Conservation (phyloP, 1,140 invertebrate genomes). For the Atta texana region DNA sequence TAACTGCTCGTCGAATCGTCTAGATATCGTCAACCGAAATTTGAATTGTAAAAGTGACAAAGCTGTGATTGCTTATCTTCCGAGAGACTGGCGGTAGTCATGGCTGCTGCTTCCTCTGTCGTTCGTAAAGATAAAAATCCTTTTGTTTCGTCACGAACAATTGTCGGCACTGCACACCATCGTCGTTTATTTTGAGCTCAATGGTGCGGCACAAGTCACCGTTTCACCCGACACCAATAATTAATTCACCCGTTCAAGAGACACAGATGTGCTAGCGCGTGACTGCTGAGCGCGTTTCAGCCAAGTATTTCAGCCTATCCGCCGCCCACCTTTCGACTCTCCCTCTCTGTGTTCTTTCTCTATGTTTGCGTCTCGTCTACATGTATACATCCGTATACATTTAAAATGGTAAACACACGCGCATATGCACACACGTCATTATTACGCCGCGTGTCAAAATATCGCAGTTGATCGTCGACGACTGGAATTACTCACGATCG, state of each 20-base stretch:
- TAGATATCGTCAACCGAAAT: background rate
- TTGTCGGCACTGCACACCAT: background rate
- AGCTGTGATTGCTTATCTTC: constrained; percentile 68
- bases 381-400: constrained; percentile 20
- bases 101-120: background rate
- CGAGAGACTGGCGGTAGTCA: constrained; percentile 65
- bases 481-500: constrained; percentile 7
- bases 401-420: constrained; percentile 34
- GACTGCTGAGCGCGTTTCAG: constrained; percentile 50
- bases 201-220: constrained; percentile 22
- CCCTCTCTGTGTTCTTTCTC: background rate
- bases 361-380: background rate
- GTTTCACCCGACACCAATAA: constrained; percentile 49
- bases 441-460: constrained; percentile 54
- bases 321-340: constrained; percentile 37
- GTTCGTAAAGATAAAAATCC: constrained; percentile 18
- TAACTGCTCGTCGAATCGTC: constrained; percentile 17
- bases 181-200: background rate
- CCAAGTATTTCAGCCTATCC: constrained; percentile 58
- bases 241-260: constrained; percentile 49
- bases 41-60: background rate
- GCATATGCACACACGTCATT: constrained; percentile 25
- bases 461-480: constrained; percentile 34
- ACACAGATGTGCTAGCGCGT: constrained; percentile 33
- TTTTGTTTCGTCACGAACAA: constrained; percentile 5